phyloP scores from a whole-genome alignment of 2,888 invertebrate species.

The Leptinotarsa haldemani region DNA sequence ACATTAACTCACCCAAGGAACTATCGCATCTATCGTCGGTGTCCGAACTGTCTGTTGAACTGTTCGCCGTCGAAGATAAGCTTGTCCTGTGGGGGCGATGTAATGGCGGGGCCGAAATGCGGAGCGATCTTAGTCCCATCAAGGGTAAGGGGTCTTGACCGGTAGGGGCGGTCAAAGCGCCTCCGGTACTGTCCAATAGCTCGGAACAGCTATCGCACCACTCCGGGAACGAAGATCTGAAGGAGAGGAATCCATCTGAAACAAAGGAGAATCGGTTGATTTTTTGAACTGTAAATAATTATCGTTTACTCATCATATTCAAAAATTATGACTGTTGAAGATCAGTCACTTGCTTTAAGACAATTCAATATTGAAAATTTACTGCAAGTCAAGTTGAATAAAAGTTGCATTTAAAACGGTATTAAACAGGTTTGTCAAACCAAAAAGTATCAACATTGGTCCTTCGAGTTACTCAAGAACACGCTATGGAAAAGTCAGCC shows the following conservation, averaged over 20 bases:
- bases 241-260: slow-evolving; percentile 88
- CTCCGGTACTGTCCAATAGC: slow-evolving; percentile 55
- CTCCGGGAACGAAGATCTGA: slow-evolving; percentile 87
- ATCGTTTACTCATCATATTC: too few species aligned
- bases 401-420: too few species aligned
- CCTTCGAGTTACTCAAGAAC: too few species aligned
- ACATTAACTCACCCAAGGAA: slow-evolving; percentile 61
- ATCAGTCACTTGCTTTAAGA: too few species aligned
- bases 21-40: slow-evolving; percentile 67
- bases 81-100: slow-evolving; percentile 58
- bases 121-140: slow-evolving; percentile 62
- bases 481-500: too few species aligned
- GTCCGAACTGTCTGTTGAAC: slow-evolving; percentile 65
- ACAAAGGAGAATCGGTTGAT: slow-evolving; percentile 50
- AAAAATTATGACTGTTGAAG: too few species aligned
- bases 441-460: too few species aligned
- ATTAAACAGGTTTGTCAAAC: too few species aligned
- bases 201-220: slow-evolving; percentile 88
- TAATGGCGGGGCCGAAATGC: slow-evolving; percentile 61
- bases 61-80: slow-evolving; percentile 63
- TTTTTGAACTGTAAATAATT: not conserved
- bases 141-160: slow-evolving; percentile 60
- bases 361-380: too few species aligned
- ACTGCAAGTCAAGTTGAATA: too few species aligned
- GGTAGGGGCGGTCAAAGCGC: slow-evolving; percentile 53